These are phyloP conservation scores for Glandiceps talaboti DNA, from an alignment of 53 echinoderm and acorn worm species.

Conservation along the genomic window DNA sequence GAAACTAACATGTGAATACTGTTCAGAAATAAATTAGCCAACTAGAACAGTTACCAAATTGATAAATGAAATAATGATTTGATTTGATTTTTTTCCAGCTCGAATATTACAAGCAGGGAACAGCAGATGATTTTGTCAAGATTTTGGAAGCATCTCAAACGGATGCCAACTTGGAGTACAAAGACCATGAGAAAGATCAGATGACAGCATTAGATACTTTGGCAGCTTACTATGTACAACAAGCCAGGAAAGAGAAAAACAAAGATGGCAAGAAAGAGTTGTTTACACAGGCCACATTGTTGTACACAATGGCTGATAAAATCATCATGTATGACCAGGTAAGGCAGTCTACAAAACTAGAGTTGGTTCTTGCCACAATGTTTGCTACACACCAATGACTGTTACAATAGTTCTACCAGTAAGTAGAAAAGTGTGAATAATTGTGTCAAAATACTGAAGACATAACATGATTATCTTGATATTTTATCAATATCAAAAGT, in stretches of 20 bases:
- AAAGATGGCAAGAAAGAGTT: constrained; percentile 92
- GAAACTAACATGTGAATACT: no score
- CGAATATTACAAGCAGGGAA: constrained; percentile 88
- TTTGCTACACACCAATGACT: no score
- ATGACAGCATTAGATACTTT: constrained; percentile 96
- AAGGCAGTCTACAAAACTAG: not conserved
- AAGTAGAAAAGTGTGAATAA: no score
- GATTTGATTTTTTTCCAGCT: constrained; percentile 35
- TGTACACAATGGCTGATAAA: constrained; percentile 98
- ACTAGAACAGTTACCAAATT: no score
- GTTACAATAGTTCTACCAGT: no score
- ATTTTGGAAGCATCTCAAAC: constrained; percentile 92
- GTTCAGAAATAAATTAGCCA: no score
- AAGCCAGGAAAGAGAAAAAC: constrained; percentile 91
- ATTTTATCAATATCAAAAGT: no score
- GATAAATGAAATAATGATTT: no score
- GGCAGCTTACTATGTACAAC: constrained; percentile 95
- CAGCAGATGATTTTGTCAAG: constrained; percentile 92
- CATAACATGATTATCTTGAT: no score
- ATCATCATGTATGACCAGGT: constrained; percentile 99
- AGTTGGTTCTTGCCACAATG: no score
- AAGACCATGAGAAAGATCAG: constrained; percentile 91
- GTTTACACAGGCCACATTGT: constrained; percentile 89
- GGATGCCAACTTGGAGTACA: constrained; percentile 78
- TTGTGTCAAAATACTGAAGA: no score